Evolutionary conservation across 2,113 vertebrate genomes (phyloP).

Genomic region (Ammodramus savannarum): DNA sequence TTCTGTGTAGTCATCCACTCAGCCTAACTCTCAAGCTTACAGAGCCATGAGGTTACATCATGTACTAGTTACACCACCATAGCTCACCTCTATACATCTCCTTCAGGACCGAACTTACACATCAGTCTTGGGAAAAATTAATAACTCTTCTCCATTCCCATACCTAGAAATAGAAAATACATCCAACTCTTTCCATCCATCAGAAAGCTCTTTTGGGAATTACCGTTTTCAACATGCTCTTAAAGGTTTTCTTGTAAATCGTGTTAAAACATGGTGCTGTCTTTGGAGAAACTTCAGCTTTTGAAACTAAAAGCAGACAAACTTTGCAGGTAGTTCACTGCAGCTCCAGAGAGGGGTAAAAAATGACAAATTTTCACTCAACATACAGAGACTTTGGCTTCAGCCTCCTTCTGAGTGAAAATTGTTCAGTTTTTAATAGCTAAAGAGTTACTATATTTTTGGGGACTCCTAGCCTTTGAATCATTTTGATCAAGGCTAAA

Average conservation of each 20-base stretch:
- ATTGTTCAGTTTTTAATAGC: not conserved
- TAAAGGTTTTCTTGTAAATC: constrained; percentile 16
- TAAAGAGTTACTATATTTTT: not conserved
- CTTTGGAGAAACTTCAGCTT: not conserved
- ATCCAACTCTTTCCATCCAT: constrained; percentile 5
- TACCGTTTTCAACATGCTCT: constrained; percentile 7
- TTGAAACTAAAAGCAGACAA: not conserved
- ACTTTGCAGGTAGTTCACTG: not conserved
- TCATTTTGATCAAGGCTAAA: not conserved
- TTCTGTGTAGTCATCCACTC: not conserved
- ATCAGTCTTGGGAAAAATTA: not conserved
- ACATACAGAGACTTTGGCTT: not conserved
- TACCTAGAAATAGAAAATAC: constrained; percentile 13
- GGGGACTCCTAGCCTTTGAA: not conserved
- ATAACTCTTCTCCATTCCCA: not conserved
- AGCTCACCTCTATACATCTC: not conserved
- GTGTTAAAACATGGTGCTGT: not conserved
- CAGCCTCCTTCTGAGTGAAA: not conserved
- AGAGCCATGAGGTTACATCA: not conserved
- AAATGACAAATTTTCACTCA: not conserved
- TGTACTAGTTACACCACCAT: not conserved
- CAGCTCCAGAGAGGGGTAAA: not conserved
- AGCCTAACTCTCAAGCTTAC: not conserved
- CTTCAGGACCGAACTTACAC: not conserved
- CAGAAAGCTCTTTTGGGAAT: constrained; percentile 10